A percentile compares a stretch with the other conserved stretches of the same genome.
These are phyloP conservation scores for Drosophila prosaltans DNA, from an alignment of 1,140 invertebrate genomes.

Conservation along the genomic window DNA sequence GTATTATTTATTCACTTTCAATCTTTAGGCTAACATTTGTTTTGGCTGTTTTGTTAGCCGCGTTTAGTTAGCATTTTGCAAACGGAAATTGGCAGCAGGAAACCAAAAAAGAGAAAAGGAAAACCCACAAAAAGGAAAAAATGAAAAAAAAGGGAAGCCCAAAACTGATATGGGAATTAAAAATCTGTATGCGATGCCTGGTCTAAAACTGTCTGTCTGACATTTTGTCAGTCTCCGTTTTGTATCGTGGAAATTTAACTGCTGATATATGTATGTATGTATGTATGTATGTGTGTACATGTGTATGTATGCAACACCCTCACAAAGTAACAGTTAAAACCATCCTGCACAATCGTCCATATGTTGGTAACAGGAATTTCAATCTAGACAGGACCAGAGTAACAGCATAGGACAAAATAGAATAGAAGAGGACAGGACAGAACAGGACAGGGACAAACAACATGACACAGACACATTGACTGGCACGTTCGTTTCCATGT, in stretches of 20 bases:
- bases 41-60: conserved; percentile 12
- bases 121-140: background rate
- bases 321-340: conserved; percentile 5
- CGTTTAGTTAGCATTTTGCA: conserved; percentile 39
- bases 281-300: too few species aligned
- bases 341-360: conserved; percentile 22
- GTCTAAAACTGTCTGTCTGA: conserved; percentile 14
- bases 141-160: background rate
- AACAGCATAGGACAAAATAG: conserved; percentile 1
- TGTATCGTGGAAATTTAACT: conserved; percentile 13
- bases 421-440: conserved; percentile 11
- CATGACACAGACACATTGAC: conserved; percentile 13
- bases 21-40: conserved; percentile 4
- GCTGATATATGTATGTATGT: background rate
- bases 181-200: conserved; percentile 55
- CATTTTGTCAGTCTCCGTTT: background rate
- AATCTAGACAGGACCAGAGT: conserved; percentile 35
- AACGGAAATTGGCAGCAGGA: conserved; percentile 63
- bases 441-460: conserved; percentile 3
- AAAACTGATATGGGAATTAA: conserved; percentile 66
- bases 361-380: conserved; percentile 39
- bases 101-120: conserved; percentile 32
- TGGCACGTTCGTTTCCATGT: conserved; percentile 25
- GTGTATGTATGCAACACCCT: background rate
- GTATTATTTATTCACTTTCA: conserved; percentile 46